Conservation (phyloP, 2,888 invertebrate species). For the Eutolmus rufibarbis region DNA sequence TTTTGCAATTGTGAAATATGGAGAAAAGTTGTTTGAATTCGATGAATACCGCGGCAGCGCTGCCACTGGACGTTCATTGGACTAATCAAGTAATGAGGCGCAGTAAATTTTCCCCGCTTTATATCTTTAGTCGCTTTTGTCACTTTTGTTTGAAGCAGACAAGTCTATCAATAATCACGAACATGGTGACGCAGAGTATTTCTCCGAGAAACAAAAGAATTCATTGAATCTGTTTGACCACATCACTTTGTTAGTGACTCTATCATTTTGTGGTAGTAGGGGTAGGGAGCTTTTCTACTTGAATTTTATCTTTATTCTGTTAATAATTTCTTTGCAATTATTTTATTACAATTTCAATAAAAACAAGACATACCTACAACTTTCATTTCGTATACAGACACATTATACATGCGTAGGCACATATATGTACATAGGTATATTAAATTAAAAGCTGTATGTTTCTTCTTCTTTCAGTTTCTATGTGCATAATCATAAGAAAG, state of each 20-base stretch:
- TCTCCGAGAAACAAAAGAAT: not conserved
- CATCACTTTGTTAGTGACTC: not conserved
- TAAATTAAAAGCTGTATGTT: too few relatives aligned
- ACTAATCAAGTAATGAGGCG: not conserved
- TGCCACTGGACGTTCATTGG: not conserved
- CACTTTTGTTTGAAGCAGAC: not conserved
- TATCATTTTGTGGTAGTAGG: not conserved
- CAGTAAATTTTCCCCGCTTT: not conserved
- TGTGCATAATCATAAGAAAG: too few relatives aligned
- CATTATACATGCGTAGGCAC: too few relatives aligned
- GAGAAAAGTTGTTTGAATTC: slow-evolving; percentile 32
- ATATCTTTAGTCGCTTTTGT: not conserved
- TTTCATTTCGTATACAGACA: too few relatives aligned
- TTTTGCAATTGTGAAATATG: slow-evolving; percentile 34
- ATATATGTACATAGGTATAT: too few relatives aligned
- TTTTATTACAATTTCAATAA: too few relatives aligned
- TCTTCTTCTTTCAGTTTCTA: too few relatives aligned
- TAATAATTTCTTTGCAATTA: too few relatives aligned
- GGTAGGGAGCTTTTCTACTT: not conserved
- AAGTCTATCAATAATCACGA: not conserved
- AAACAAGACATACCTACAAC: too few relatives aligned
- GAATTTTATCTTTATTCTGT: not conserved
- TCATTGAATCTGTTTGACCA: not conserved
- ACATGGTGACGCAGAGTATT: not conserved
- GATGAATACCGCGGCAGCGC: not conserved